Evolutionary conservation across 2,797 vertebrate species (phyloP), one percentile per base, ranked within the genome.

Genomic region (Esox masquinongy): DNA sequence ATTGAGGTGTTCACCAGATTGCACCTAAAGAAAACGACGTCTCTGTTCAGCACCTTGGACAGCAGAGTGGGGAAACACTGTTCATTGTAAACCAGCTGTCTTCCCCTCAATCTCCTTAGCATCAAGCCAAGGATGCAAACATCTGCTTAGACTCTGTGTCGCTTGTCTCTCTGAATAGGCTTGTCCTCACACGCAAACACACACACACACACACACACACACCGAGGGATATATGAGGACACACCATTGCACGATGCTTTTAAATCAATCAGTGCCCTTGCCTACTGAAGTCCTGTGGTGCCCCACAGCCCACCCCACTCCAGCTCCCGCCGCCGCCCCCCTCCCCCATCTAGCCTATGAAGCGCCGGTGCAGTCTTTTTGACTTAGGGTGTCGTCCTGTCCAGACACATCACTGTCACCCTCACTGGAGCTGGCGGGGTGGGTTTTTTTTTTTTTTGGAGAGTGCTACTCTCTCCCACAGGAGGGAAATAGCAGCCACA

Each of bases 371-470:
- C 59, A 64, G 88, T 77, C 3, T 83, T 86, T 84, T 78, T 91
- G 87, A 90, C 92, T 92, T 74, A 88, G 91, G 88, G 88, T 89
- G 81, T 80, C 66, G 16, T 89, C 84, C 83, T 94, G 93, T 94
- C 92, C 66, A 79, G 74, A 92, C 39, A 75, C 75, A 73, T 94
- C 85, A 93, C 80, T 70, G 84, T 94, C 92, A 93, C 63, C 71
- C 86, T 86, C 72, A 81, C 76, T 83, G 82, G 77, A 74, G 74
- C 85, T 78, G 83, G 22, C 34, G 68, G n/a, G 22, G 49, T n/a
- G 15, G 53, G 26, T 0, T 7, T 17, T 15, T 8, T 14, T 0
- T 7, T 17, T 15, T 8, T 14, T 67, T 29, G 12, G 34, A 80
- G 74, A 71, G 71, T 76, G 73, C 70, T 79, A 84, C 79, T 12